Evolutionary conservation across 1,140 invertebrate genomes (phyloP), one percentile per base, ranked within the genome.

Genomic region (Diabrotica virgifera): DNA sequence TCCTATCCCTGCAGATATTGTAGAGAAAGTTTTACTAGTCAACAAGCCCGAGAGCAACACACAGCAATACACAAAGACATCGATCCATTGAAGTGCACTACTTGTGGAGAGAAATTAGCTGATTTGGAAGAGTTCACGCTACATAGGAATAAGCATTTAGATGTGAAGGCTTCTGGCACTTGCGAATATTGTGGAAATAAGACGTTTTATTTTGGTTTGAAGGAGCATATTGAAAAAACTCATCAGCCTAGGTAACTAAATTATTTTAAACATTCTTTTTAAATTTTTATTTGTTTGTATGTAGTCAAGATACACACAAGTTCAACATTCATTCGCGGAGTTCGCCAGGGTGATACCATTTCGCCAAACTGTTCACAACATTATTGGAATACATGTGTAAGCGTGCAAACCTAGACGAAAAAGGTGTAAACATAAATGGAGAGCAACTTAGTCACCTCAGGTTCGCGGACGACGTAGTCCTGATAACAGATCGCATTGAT

Each of bases 151-250:
- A 59, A 37, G 24, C 63, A 65, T 40, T 40, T 65, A 24, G 63
- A 65, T 11, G 9, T 60, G 36, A 65, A 65, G 52, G 10, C 62
- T 36, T 55, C 56, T 11, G 63, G 63, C 8, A 59, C 13, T 54
- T 65, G 63, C 24, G 63, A 59, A 7, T 65, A 65, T 24, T 65
- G 63, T 36, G 51, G 50, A 9, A 65, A 65, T 38, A 65, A 54
- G 37, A 65, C 63, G 10, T 65, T 65, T 13, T 65, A 65, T 60
- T 59, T 65, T 35, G 54, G 40, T 11, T 36, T 65, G 57, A 65
- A 65, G 58, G 58, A 65, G 9, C 63, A 65, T 52, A 57, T 65
- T 52, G 56, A 65, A 10, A 65, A 65, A 38, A 60, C 52, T 14
- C 63, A 65, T 10, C 52, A 65, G 10, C 63, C 63, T 7, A 65